Percentiles rank a stretch among this genome's conserved stretches.
phyloP scores from a whole-genome alignment of 2,888 invertebrate species.

The Lasius platythorax region DNA sequence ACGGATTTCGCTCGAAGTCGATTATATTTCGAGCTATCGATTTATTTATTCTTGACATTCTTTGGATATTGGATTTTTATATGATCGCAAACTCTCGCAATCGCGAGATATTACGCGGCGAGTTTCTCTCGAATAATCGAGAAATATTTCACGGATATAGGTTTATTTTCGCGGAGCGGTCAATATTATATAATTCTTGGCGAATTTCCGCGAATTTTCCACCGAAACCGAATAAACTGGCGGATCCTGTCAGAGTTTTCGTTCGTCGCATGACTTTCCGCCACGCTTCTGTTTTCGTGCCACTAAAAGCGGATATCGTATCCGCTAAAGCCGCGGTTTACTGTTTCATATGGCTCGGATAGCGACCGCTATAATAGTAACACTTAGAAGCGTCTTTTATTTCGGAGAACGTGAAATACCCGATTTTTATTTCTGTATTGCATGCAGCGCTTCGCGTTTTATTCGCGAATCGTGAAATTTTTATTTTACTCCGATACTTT shows the following conservation, averaged over 20 bases:
- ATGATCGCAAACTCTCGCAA: constrained; percentile 3
- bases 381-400: constrained; percentile 50
- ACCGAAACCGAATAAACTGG: constrained; percentile 31
- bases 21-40: background rate
- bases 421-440: constrained; percentile 45
- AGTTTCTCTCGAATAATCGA: constrained; percentile 12
- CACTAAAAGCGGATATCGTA: constrained; percentile 50
- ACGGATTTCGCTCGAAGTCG: background rate
- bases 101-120: constrained; percentile 5
- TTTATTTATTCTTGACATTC: constrained; percentile 11
- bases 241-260: constrained; percentile 33
- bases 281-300: constrained; percentile 30
- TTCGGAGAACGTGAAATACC: constrained; percentile 20
- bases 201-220: constrained; percentile 1
- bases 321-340: constrained; percentile 44
- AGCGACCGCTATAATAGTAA: constrained; percentile 38
- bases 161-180: background rate
- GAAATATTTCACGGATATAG: constrained; percentile 9
- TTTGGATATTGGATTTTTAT: constrained; percentile 6
- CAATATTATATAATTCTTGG: constrained; percentile 18
- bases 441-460: constrained; percentile 9
- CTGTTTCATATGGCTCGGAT: constrained; percentile 34
- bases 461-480: constrained; percentile 39
- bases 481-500: constrained; percentile 30
- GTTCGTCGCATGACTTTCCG: constrained; percentile 34